These are phyloP conservation scores for Phoenicopterus ruber DNA, from an alignment of 2,113 vertebrate species.

Conservation along the genomic window DNA sequence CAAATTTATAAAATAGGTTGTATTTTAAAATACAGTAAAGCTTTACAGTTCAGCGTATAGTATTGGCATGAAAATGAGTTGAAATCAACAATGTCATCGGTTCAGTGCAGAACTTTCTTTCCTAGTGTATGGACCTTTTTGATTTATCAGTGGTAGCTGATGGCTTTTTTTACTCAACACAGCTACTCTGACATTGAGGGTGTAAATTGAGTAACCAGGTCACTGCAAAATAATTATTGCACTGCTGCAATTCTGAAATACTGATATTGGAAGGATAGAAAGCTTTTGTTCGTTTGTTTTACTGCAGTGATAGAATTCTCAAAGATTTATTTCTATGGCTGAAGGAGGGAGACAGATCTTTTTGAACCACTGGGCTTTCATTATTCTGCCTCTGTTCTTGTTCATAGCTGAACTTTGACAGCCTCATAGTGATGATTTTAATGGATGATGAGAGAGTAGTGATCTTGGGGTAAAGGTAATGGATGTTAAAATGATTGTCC, in stretches of 20 bases:
- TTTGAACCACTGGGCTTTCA: not conserved
- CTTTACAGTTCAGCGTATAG: not conserved
- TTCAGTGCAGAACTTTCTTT: not conserved
- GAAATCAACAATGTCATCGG: not conserved
- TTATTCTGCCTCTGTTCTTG: not conserved
- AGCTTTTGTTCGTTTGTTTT: not conserved
- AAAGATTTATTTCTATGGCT: not conserved
- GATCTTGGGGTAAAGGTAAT: not conserved
- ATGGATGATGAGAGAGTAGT: not conserved
- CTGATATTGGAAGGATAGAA: not conserved
- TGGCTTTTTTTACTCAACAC: not conserved
- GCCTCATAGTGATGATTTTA: not conserved
- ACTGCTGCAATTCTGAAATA: not conserved
- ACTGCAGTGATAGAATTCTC: not conserved
- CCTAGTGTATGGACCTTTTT: not conserved
- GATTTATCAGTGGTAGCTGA: not conserved
- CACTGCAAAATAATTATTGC: not conserved
- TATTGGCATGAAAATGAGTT: not conserved
- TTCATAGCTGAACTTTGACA: not conserved
- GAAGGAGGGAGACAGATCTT: not conserved
- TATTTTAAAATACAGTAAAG: not conserved
- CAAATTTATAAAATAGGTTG: not conserved
- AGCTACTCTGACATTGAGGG: not conserved
- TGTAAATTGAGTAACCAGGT: not conserved
- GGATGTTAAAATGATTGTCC: not conserved